Evolutionary conservation across 2,888 invertebrate genomes (phyloP).

Genomic region (Ectropis crepuscularia): DNA sequence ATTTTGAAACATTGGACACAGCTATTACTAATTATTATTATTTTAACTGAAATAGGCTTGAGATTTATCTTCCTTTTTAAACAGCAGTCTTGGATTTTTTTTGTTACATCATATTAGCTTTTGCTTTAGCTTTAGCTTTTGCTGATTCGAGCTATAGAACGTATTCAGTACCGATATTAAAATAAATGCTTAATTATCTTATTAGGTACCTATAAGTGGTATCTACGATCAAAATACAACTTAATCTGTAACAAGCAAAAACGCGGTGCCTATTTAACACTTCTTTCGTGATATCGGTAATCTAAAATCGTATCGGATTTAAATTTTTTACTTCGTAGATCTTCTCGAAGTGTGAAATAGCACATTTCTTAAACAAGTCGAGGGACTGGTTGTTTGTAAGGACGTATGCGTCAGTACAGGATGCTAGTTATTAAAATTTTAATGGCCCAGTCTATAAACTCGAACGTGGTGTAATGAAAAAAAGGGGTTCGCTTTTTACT

Average conservation of each 20-base stretch:
- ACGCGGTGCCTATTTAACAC: slow-evolving; percentile 3
- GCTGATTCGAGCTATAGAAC: no score
- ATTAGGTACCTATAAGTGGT: neutral
- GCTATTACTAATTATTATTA: no score
- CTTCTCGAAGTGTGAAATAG: slow-evolving; percentile 44
- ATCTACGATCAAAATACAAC: neutral
- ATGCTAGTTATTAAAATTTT: slow-evolving; percentile 66
- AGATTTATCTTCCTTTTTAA: no score
- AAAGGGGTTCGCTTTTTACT: slow-evolving; percentile 36
- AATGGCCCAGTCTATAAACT: slow-evolving; percentile 52
- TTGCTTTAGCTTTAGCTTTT: no score
- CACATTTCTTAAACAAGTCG: slow-evolving; percentile 52
- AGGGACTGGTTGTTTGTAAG: slow-evolving; percentile 56
- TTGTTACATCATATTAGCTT: no score
- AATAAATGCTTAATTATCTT: neutral
- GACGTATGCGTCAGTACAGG: slow-evolving; percentile 50
- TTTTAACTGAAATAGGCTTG: no score
- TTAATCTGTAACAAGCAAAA: neutral
- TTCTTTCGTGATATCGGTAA: neutral
- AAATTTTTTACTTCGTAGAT: slow-evolving; percentile 19
- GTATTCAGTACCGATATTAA: neutral
- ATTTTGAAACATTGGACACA: no score
- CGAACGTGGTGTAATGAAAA: slow-evolving; percentile 41
- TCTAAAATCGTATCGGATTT: slow-evolving; percentile 4
- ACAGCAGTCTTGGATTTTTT: no score